Evolutionary conservation across 2,113 vertebrate species (phyloP).

Genomic region (Rhombomys opimus): DNA sequence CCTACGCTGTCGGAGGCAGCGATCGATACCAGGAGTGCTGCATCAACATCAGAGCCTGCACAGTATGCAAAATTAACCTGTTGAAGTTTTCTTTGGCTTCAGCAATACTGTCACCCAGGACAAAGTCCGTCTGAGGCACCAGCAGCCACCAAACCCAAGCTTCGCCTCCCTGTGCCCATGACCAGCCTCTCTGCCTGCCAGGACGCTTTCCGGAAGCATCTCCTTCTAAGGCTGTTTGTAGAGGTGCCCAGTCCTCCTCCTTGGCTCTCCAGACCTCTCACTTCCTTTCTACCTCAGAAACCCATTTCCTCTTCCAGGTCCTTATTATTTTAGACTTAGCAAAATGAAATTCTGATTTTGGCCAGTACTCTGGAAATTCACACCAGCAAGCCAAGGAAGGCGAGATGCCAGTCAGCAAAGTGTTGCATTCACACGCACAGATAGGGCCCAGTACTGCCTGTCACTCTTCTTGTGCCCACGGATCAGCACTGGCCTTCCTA

Average conservation of each 20-base stretch:
- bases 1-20: background rate
- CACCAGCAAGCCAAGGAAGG: background rate
- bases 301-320: background rate
- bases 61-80: conserved; percentile 67
- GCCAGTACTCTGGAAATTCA: background rate
- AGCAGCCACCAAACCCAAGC: background rate
- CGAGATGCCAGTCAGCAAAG: background rate
- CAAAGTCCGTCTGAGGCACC: conserved; percentile 53
- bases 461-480: background rate
- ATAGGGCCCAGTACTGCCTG: background rate
- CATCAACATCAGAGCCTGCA: conserved; percentile 50
- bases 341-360: background rate
- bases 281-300: background rate
- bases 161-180: background rate
- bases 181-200: background rate
- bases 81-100: conserved; percentile 64
- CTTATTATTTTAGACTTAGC: background rate
- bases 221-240: background rate
- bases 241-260: background rate
- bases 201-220: conserved; percentile 12
- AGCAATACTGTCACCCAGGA: conserved; percentile 59
- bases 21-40: conserved; percentile 61
- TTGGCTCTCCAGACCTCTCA: background rate
- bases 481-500: background rate
- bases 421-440: background rate